phyloP scores from a whole-genome alignment of 2,113 vertebrate genomes.

The Phycodurus eques region DNA sequence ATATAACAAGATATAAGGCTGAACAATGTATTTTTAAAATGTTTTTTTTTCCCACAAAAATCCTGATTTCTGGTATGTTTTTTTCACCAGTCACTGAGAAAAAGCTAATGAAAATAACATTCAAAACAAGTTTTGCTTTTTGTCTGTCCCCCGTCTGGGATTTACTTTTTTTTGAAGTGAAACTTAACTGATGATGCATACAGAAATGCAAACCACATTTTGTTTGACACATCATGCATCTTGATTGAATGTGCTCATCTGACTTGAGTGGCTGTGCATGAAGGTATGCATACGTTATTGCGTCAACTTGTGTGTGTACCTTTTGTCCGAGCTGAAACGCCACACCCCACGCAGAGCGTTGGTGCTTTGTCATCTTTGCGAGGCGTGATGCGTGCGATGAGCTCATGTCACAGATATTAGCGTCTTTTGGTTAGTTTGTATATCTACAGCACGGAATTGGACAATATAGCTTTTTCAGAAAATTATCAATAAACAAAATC shows the following conservation, averaged over 20 bases:
- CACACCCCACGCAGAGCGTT: slow-evolving; percentile 29
- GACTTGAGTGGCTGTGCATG: neutral
- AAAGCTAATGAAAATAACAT: no score
- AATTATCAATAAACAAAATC: neutral
- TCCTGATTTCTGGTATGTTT: no score
- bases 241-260: neutral
- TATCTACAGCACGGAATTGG: neutral
- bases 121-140: no score
- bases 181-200: neutral
- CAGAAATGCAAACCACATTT: neutral
- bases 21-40: no score
- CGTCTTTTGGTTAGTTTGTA: neutral
- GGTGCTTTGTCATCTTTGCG: slow-evolving; percentile 31
- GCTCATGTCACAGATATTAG: slow-evolving; percentile 32
- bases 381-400: neutral
- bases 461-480: neutral
- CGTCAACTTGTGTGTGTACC: neutral
- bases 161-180: neutral
- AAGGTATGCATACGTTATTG: neutral
- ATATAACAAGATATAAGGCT: no score
- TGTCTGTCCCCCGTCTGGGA: no score
- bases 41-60: no score
- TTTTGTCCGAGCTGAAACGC: slow-evolving; percentile 42
- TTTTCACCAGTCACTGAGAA: no score
- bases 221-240: neutral